Evolutionary conservation across 1,140 invertebrate species (phyloP), one percentile per base, ranked within the genome.

Genomic region (Drosophila saltans): DNA sequence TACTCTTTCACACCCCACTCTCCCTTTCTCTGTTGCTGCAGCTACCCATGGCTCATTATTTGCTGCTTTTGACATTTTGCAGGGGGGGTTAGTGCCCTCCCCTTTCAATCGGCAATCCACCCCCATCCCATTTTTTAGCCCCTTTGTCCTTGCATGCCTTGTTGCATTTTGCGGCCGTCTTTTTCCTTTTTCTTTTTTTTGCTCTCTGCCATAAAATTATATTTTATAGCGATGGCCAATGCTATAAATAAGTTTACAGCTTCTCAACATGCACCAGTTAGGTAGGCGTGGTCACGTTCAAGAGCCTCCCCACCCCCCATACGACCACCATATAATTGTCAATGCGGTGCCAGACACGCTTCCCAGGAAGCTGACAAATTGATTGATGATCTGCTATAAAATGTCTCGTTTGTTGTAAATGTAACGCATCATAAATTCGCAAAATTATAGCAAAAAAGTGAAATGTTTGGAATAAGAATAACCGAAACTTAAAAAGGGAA

Each of bases 351-450:
- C 65, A 58, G 72, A 33, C 24, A 24, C 33, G 48, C 69, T 66
- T 85, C 41, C 66, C 77, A 40, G 43, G 75, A 63, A 78, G 74
- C 81, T 81, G 85, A 89, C 84, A 89, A 89, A 89, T 89, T 89
- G 84, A 89, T 89, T 89, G 84, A 89, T 89, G 84, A 89, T 84
- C 85, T 89, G 84, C 84, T 89, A 89, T 89, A 89, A 89, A 89
- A 89, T 89, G 84, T 89, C 84, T 89, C 84, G 84, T 89, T 89
- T 89, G 84, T 62, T 81, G 84, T 78, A 83, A 90, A 89, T 89
- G 80, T 84, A 89, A 89, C 81, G 84, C 84, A 81, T 89, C 84
- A 89, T 89, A 89, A 89, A 89, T 89, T 89, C 69, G 85, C 84
- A 80, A 84, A 82, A 83, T 89, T 90, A 90, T 84, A 75, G 84